These are phyloP conservation scores for Pantala flavescens DNA, from an alignment of 1,140 invertebrate genomes.

Conservation along the genomic window DNA sequence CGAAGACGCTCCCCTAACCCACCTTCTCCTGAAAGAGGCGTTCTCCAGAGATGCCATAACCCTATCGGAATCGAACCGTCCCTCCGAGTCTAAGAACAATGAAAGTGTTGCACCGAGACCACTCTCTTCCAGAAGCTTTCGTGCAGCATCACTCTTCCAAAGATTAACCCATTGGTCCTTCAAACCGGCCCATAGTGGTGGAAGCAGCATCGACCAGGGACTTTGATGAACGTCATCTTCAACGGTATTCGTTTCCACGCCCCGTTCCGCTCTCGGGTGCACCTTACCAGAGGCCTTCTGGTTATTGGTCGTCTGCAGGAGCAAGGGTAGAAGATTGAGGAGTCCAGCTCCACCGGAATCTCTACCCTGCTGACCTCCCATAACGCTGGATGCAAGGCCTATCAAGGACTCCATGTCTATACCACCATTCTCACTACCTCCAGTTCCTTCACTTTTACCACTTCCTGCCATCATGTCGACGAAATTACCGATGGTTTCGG, in stretches of 20 bases:
- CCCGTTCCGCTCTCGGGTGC: not conserved
- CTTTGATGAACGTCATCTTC: not conserved
- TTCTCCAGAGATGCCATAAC: conserved; percentile 68
- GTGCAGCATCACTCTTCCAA: not conserved
- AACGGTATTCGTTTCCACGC: not conserved
- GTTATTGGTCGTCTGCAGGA: not conserved
- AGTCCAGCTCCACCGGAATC: not conserved
- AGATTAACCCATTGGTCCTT: not conserved
- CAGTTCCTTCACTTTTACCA: not conserved
- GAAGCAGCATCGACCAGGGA: not conserved
- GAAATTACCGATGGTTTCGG: not conserved
- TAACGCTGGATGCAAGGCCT: not conserved
- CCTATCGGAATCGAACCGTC: conserved; percentile 55
- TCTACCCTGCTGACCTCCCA: not conserved
- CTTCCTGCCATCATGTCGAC: not conserved
- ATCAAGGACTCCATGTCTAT: not conserved
- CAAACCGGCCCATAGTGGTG: not conserved
- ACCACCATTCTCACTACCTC: not conserved
- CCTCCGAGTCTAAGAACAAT: conserved; percentile 26
- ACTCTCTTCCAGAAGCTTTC: not conserved
- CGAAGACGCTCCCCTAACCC: conserved; percentile 61
- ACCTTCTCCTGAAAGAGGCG: conserved; percentile 57
- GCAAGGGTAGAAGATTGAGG: not conserved
- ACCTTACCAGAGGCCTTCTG: not conserved
- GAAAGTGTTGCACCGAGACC: conserved; percentile 24